Evolutionary conservation across 2,888 invertebrate species (phyloP).

Genomic region (Corythucha ciliata): DNA sequence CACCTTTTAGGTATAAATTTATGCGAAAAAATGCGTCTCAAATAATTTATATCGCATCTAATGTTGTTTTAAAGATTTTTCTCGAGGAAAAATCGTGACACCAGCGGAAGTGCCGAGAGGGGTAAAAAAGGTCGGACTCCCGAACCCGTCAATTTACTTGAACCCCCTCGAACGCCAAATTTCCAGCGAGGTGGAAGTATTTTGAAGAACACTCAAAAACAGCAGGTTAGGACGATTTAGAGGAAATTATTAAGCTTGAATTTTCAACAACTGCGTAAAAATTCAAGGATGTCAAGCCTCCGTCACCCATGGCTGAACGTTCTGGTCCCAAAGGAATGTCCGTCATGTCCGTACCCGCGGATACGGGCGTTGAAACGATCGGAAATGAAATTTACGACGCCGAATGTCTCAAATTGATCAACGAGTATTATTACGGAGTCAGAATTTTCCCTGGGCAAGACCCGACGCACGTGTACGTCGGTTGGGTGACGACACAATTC

Average conservation of each 20-base stretch:
- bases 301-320: conserved; percentile 56
- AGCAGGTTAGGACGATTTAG: conserved; percentile 6
- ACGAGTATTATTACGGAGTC: conserved; percentile 91
- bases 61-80: conserved; percentile 56
- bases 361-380: conserved; percentile 65
- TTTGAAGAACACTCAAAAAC: conserved; percentile 13
- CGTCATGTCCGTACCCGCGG: conserved; percentile 61
- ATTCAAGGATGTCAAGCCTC: conserved; percentile 47
- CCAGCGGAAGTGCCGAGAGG: conserved; percentile 55
- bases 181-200: conserved; percentile 23
- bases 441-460: conserved; percentile 91
- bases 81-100: conserved; percentile 60
- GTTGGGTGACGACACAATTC: conserved; percentile 99
- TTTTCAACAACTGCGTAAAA: background rate
- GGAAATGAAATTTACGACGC: conserved; percentile 80
- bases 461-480: conserved; percentile 88
- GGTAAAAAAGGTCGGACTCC: conserved; percentile 61
- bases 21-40: background rate
- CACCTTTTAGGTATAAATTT: conserved; percentile 68
- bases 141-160: conserved; percentile 46
- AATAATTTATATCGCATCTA: background rate
- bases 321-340: conserved; percentile 58
- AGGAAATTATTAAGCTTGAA: background rate
- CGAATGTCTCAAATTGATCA: conserved; percentile 81
- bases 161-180: conserved; percentile 28